Base-by-base conservation (phyloP, 2,888 invertebrate species). In the Lamellibrachia columna region DNA sequence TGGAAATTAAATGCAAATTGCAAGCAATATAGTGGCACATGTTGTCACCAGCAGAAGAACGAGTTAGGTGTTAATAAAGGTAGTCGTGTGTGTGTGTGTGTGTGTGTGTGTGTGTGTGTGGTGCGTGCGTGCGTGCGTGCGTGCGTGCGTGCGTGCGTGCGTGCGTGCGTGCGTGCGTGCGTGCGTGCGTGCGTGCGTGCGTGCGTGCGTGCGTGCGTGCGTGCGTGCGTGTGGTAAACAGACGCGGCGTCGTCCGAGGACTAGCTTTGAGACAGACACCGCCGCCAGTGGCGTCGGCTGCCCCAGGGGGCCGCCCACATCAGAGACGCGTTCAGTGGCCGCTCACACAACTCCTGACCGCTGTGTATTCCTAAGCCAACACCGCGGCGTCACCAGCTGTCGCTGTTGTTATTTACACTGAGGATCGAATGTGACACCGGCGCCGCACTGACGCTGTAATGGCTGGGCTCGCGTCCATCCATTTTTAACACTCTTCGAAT, bases 381-480 rank as follows among this genome's bases (percentile, higher is more conserved):
- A 15, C 22, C n/a, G 15, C 75, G 75, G 75, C 60, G 75, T 75
- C 75, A 22, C 75, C 75, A 75, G 75, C 75, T 75, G 75, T 22
- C n/a, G 75, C 75, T 75, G 75, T 75, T 75, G 75, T 75, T 75
- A 75, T 75, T 75, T 75, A 75, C 75, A 75, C 75, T 75, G 75
- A 22, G 22, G 58, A 75, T 75, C 22, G 75, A 75, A 75, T 6
- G 75, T 4, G 22, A 75, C 22, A 75, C 75, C 15, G 75, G 75
- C 75, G 75, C 75, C 75, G 75, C 40, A 40, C 75, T 55, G 75
- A 22, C 75, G 22, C n/a, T 75, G 22, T 15, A 22, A 15, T 58
- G 58, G 2, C 7, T 75, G 40, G 40, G 40, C 40, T 40, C 40
- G 40, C 75, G 75, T 75, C 22, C 75, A 75, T 75, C n/a, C 75